A percentile compares a stretch with the other conserved stretches of the same genome.
Conservation (phyloP, 2,797 vertebrate genomes). For the Thaleichthys pacificus region DNA sequence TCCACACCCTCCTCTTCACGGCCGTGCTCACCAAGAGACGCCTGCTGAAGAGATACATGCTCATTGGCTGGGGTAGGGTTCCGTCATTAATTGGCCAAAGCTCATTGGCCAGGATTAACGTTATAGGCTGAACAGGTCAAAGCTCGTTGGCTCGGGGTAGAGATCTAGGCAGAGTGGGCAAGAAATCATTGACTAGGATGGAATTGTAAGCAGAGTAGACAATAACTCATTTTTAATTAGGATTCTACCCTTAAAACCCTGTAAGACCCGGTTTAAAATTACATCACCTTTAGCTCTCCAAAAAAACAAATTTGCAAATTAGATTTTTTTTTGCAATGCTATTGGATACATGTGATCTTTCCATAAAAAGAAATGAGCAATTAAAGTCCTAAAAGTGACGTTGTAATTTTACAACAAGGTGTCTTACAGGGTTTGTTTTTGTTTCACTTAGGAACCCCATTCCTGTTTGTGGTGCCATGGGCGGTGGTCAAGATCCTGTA, state of each 20-base stretch:
- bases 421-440: too few relatives aligned
- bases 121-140: not conserved
- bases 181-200: not conserved
- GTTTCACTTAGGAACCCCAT: not conserved
- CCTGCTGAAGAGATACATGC: conserved; percentile 84
- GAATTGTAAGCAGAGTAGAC: not conserved
- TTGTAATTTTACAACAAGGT: too few relatives aligned
- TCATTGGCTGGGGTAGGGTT: conserved; percentile 92
- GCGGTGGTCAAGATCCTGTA: conserved; percentile 68
- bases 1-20: conserved; percentile 86
- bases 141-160: not conserved
- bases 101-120: not conserved
- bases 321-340: too few relatives aligned
- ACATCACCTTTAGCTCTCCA: too few relatives aligned
- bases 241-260: not conserved
- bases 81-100: not conserved
- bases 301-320: too few relatives aligned
- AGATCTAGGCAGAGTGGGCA: too few relatives aligned
- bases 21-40: conserved; percentile 81
- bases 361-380: too few relatives aligned
- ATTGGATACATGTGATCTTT: too few relatives aligned
- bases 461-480: conserved; percentile 74
- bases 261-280: too few relatives aligned
- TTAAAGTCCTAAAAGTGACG: too few relatives aligned
- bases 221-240: not conserved